Conservation (phyloP, 2,888 invertebrate species). For the Didymodactylos carnosus region DNA sequence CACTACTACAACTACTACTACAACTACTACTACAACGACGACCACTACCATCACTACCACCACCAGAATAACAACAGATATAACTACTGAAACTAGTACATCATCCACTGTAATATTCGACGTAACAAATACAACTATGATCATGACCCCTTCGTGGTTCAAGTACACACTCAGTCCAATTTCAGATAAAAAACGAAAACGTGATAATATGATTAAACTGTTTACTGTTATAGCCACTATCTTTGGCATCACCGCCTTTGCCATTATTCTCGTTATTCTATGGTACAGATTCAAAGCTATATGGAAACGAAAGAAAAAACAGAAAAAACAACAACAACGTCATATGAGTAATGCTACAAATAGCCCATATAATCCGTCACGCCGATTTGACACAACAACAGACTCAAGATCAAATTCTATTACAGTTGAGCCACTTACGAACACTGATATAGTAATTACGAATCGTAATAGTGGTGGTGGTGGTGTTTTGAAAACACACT, state of each 20-base stretch:
- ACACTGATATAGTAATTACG: neutral
- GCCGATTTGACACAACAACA: too few species aligned
- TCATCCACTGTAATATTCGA: neutral
- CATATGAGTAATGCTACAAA: neutral
- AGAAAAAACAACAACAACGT: neutral
- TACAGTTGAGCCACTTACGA: neutral
- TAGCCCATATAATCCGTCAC: neutral
- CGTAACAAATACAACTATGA: too few species aligned
- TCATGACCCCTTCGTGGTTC: too few species aligned
- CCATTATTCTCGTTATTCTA: neutral
- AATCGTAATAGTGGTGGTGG: neutral
- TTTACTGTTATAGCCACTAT: neutral
- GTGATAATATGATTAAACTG: too few species aligned
- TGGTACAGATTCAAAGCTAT: neutral
- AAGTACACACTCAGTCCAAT: too few species aligned
- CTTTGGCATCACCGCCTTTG: neutral
- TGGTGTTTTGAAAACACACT: neutral
- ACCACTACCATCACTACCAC: neutral
- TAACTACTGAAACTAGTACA: too few species aligned
- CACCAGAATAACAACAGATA: neutral
- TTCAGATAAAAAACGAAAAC: too few species aligned
- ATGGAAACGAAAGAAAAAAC: neutral
- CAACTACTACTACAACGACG: neutral
- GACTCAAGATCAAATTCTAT: too few species aligned
- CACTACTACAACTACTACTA: neutral